Base-by-base conservation (phyloP, 23 tunicate species). In the Botrylloides violaceus region DNA sequence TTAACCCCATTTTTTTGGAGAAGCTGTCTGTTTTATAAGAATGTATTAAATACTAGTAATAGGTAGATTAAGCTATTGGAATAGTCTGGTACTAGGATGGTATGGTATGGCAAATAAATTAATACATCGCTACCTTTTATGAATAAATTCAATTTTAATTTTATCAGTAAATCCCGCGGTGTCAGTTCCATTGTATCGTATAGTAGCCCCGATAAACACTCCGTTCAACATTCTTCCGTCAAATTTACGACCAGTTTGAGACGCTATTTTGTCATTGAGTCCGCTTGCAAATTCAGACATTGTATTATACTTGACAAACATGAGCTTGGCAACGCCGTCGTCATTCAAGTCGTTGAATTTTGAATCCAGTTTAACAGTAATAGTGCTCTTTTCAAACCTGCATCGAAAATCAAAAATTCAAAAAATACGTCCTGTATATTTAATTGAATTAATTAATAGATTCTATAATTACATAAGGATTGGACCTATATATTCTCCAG, bases 151-250 rank as follows among this genome's bases (percentile, higher is more conserved):
- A 23, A 80, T 71, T 35, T 71, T 66, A 48, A 87, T 79, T 33
- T 80, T 36, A 7, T 77, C 31, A 2, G 48, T 64, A 28, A 79
- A 78, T 19, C 32, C 56, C 2, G 34, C 65, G 21, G 23, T 9
- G 15, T 36, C 37, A 35, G 35, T 64, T 39, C 80, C 81, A 50
- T 71, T 66, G 33, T 62, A 50, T 7, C 33, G 31, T 5, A 74
- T 53, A 56, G 73, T 80, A 31, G 72, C 86, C 7, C 95, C 95
- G 24, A 87, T 33, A 60, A 87, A 32, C 30, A 81, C 86, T 27
- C 95, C 84, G 81, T 87, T 87, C 22, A 87, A 31, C 23, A 34
- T 87, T 63, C 84, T 59, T 4, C 95, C 86, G 1, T 81, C 75
- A 29, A 80, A 87, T 32, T 72, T 59, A 12, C 29, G 36, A 27